Base-by-base conservation (phyloP, 2,797 vertebrate genomes). In the Oreortyx pictus region DNA sequence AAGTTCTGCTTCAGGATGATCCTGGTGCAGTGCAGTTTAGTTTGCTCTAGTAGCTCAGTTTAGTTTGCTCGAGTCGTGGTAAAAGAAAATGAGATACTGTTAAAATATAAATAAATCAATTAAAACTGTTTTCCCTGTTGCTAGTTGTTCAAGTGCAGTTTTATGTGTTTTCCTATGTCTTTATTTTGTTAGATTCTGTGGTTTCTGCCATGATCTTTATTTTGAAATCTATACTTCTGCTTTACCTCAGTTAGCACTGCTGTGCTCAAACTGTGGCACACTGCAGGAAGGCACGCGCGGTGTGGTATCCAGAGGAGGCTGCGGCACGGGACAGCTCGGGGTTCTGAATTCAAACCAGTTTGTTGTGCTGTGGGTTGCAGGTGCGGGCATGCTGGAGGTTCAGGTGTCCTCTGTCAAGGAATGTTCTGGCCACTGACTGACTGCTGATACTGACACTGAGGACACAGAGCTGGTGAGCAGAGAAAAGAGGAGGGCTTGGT, bases 261-360 rank as follows among this genome's bases (percentile, higher is more conserved):
- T 29, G 11, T 54, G 24, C 7, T 6, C 23, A 7, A 6, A 5
- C 22, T 18, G 2, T 10, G 27, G 49, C 65, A 73, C 68, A 7
- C 79, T 67, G 68, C 65, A 47, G 46, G 9, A 61, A 22, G 84
- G 12, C 47, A 19, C 0, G 0, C 60, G 57, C 46, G 0, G 1
- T 41, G 41, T 56, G 66, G 44, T 52, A 4, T 33, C 27, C 35
- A 22, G 59, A 60, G 86, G 19, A 22, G 60, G 74, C 29, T 65
- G 31, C 7, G 2, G 27, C 12, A 50, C n/a, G 66, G 17, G 39
- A 46, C 25, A 35, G 47, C 37, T 76, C 73, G 56, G 44, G 8
- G 14, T 25, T 29, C 1, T 35, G 43, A 71, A 65, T 35, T 81
- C 70, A 14, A 39, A 1, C 72, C 31, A 31, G 19, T 39, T 50